Percentiles rank a stretch among this genome's conserved stretches.
phyloP scores from a whole-genome alignment of 2,888 invertebrate genomes.

The Lissonota sp. region DNA sequence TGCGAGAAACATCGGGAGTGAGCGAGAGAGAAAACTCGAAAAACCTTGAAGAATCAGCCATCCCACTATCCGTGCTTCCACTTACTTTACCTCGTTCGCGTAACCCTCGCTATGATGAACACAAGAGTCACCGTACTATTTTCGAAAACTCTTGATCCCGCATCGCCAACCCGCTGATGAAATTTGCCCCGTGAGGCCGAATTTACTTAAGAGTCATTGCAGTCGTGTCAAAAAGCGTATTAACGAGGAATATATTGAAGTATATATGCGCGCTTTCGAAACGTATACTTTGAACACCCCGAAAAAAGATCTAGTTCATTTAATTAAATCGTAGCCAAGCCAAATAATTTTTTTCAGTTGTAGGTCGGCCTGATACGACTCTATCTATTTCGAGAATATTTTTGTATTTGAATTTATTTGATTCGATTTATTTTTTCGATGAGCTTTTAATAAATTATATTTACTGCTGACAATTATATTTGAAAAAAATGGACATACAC shows the following conservation, averaged over 20 bases:
- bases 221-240: conserved; percentile 10
- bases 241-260: conserved; percentile 49
- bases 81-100: conserved; percentile 3
- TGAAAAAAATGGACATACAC: no score
- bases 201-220: conserved; percentile 40
- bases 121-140: conserved; percentile 33
- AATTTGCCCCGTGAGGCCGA: not conserved
- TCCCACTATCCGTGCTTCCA: not conserved
- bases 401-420: no score
- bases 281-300: conserved; percentile 7
- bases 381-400: no score
- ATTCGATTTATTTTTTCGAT: no score
- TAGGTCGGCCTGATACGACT: no score
- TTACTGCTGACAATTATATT: no score
- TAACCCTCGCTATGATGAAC: conserved; percentile 12
- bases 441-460: no score
- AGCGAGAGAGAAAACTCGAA: conserved; percentile 20
- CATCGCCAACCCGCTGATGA: conserved; percentile 1
- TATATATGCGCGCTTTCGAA: conserved; percentile 39
- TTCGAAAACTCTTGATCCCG: conserved; percentile 47
- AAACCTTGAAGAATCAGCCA: conserved; percentile 50
- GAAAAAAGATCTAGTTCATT: conserved; percentile 6
- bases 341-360: no score
- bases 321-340: conserved; percentile 9
- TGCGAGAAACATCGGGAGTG: conserved; percentile 55